Base-by-base conservation (phyloP, 2,113 vertebrate species). In the Mus spicilegus region DNA sequence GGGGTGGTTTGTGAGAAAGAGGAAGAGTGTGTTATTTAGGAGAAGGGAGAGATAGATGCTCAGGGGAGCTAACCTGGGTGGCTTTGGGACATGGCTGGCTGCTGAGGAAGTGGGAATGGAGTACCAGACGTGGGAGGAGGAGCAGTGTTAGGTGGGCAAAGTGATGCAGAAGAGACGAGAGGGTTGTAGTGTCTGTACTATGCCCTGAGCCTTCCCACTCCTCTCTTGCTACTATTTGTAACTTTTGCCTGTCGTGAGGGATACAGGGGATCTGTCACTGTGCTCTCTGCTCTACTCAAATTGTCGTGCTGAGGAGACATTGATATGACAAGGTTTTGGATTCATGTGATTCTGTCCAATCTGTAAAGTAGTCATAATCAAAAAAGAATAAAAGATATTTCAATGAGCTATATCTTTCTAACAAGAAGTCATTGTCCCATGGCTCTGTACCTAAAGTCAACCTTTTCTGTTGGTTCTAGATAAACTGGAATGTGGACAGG, bases 371-470 rank as follows among this genome's bases (percentile, higher is more conserved):
- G 13, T 85, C 42, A 78, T 36, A 10, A 86, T 22, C 16, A 76
- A 89, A 91, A 42, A 92, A 70, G 42, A 80, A 84, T 42, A 63
- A n/a, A 95, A 58, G 56, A 86, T 84, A 46, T 87, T 89, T 33
- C 58, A 42, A 39, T 54, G 87, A 56, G 54, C 10, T 12, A 80
- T 70, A 76, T 6, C 33, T 93, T 81, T 46, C 70, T 86, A 65
- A 86, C 5, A 88, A 28, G 22, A 81, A 95, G 76, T 72, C 20
- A 61, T 26, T 72, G 46, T 86, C 54, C 36, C 39, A 4, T 30
- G n/a, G 70, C 67, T 95, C n/a, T 89, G 28, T 90, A 73, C 78
- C 22, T 39, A 84, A 94, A 73, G 46, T 46, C 42, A 84, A 54
- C 51, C 51, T 54, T 11, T 11, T 63, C 70, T 49, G 33, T 65